Percentiles rank a stretch among this genome's conserved stretches.
These are phyloP conservation scores for Drosophila athabasca DNA, from an alignment of 1,140 invertebrate genomes.

Conservation along the genomic window DNA sequence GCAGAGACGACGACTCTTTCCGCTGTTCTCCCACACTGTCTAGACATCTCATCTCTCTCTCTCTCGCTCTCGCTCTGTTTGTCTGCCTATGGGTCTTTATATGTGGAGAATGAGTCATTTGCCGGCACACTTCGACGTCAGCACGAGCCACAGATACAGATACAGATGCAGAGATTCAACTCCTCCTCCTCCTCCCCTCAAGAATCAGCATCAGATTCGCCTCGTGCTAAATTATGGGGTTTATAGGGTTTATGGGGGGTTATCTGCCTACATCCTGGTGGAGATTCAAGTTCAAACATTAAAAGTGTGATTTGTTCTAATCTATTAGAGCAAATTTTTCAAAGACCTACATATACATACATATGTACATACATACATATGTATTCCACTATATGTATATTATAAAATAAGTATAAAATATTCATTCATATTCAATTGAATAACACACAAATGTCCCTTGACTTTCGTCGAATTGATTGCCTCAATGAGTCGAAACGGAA, in stretches of 20 bases:
- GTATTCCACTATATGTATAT: too few species aligned
- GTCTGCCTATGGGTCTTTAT: slow-evolving; percentile 34
- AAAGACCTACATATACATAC: not conserved
- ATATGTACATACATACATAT: not conserved
- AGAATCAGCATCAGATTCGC: too few species aligned
- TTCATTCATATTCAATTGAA: slow-evolving; percentile 28
- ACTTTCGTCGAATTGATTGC: slow-evolving; percentile 25
- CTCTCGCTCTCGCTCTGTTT: slow-evolving; percentile 12
- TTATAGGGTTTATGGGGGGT: too few species aligned
- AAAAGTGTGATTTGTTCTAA: slow-evolving; percentile 5
- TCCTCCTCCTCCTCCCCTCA: not conserved
- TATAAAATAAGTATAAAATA: too few species aligned
- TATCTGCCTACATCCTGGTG: too few species aligned
- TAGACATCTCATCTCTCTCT: not conserved
- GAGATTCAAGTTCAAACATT: too few species aligned
- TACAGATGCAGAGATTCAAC: slow-evolving; percentile 3
- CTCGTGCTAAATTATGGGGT: too few species aligned
- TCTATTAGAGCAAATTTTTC: not conserved
- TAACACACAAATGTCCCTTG: slow-evolving; percentile 16
- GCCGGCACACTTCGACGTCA: slow-evolving; percentile 51
- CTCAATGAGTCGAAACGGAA: slow-evolving; percentile 5
- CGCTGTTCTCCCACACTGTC: too few species aligned
- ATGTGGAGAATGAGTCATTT: slow-evolving; percentile 47
- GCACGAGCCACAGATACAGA: slow-evolving; percentile 16
- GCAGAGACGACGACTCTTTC: too few species aligned